Conservation (phyloP, 2,113 vertebrate species). For the Phalacrocorax pelagicus region DNA sequence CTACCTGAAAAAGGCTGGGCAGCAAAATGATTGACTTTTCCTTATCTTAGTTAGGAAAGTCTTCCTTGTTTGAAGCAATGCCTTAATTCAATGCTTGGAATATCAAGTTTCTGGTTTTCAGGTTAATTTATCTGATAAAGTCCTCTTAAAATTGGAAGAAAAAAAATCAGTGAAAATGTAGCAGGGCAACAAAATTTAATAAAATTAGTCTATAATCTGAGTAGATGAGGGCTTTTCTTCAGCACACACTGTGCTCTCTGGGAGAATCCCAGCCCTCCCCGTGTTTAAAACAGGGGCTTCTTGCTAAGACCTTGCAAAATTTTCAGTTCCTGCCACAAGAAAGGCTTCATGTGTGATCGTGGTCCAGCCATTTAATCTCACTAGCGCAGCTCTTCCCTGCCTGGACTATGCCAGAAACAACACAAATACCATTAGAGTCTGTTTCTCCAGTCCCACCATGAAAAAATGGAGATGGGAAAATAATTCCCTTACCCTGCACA, state of each 20-base stretch:
- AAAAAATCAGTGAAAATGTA: rapidly evolving
- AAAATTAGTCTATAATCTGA: not conserved
- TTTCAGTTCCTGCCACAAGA: not conserved
- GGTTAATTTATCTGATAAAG: not conserved
- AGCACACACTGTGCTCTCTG: not conserved
- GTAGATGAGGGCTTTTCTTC: not conserved
- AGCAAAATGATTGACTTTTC: not conserved
- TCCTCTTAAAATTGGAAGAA: not conserved
- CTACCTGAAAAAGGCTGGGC: not conserved
- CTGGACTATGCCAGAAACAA: not conserved
- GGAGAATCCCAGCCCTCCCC: not conserved
- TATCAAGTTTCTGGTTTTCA: not conserved
- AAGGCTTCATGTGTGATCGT: not conserved
- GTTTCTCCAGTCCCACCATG: not conserved
- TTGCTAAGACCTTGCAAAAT: not conserved
- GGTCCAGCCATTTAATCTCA: not conserved
- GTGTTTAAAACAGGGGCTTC: not conserved
- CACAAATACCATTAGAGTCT: not conserved
- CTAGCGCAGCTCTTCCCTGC: not conserved
- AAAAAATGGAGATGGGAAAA: not conserved
- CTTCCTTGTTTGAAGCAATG: not conserved
- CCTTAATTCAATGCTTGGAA: not conserved
- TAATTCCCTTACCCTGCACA: not conserved
- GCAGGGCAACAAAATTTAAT: not conserved
- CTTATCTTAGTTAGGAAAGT: not conserved